Percentiles rank a stretch among this genome's conserved stretches.
phyloP scores from a whole-genome alignment of 2,113 vertebrate species.

The Sapayoa aenigma region DNA sequence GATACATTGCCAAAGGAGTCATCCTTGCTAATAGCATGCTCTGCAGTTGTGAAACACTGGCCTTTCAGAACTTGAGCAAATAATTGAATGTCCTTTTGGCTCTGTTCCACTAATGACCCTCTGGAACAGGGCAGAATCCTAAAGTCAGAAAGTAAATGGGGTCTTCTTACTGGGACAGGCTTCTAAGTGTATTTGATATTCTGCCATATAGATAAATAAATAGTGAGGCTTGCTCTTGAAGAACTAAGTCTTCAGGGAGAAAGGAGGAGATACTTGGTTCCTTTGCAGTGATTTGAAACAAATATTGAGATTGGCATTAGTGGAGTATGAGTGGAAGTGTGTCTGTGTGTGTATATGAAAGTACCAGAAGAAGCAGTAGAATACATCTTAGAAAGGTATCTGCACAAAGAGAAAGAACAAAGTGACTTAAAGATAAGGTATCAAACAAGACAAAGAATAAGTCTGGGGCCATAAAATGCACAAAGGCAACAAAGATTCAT shows the following conservation, averaged over 20 bases:
- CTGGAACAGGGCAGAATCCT: constrained; percentile 41
- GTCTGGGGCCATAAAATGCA: background rate
- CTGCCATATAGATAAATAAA: background rate
- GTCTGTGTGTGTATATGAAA: background rate
- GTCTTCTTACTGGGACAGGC: background rate
- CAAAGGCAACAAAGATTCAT: background rate
- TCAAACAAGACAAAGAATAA: background rate
- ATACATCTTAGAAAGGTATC: background rate
- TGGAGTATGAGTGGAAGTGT: background rate
- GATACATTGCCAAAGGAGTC: constrained; percentile 58
- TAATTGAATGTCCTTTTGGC: constrained; percentile 68
- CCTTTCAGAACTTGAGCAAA: constrained; percentile 27
- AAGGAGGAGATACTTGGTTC: background rate
- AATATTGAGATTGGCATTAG: background rate
- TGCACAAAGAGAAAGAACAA: background rate
- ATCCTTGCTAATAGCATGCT: constrained; percentile 43
- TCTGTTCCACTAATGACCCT: constrained; percentile 68
- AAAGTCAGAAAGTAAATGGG: constrained; percentile 43
- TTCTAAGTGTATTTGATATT: background rate
- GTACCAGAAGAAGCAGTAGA: background rate
- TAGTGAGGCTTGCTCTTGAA: background rate
- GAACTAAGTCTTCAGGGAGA: background rate
- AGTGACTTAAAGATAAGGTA: background rate
- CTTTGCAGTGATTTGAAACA: background rate
- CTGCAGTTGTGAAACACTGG: constrained; percentile 9